A percentile compares a stretch with the other conserved stretches of the same genome.
Evolutionary conservation across 1,140 invertebrate species (phyloP).

Genomic region (Linepithema humile): DNA sequence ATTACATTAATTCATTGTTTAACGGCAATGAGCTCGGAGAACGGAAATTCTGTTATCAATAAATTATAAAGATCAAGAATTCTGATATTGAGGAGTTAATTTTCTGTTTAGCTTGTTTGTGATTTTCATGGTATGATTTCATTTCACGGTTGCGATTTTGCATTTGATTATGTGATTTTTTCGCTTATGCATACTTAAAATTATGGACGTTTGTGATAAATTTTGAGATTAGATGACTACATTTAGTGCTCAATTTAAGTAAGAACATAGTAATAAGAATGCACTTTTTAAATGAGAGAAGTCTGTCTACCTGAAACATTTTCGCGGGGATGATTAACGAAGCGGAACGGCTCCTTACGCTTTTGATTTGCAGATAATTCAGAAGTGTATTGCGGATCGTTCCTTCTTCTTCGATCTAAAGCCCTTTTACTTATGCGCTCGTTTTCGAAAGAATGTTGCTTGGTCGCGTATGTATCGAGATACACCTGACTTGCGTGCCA

Average conservation of each 20-base stretch:
- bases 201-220: neutral
- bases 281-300: too few relatives aligned
- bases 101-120: neutral
- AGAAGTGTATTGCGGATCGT: conserved; percentile 35
- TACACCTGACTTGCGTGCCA: conserved; percentile 66
- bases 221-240: neutral
- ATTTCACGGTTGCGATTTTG: too few relatives aligned
- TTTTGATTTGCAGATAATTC: conserved; percentile 41
- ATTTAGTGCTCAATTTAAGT: neutral
- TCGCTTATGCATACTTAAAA: neutral
- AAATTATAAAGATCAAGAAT: neutral
- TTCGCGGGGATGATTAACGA: conserved; percentile 27
- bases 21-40: too few relatives aligned
- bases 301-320: neutral
- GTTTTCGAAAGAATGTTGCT: conserved; percentile 68
- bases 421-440: conserved; percentile 58
- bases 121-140: neutral
- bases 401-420: conserved; percentile 27
- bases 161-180: too few relatives aligned
- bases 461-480: conserved; percentile 14
- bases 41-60: neutral
- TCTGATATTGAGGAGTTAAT: neutral
- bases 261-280: neutral
- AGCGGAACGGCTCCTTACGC: conserved; percentile 9
- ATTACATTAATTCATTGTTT: too few relatives aligned